phyloP scores from a whole-genome alignment of 2,888 invertebrate genomes.

The Scrobipalpa atriplicella region DNA sequence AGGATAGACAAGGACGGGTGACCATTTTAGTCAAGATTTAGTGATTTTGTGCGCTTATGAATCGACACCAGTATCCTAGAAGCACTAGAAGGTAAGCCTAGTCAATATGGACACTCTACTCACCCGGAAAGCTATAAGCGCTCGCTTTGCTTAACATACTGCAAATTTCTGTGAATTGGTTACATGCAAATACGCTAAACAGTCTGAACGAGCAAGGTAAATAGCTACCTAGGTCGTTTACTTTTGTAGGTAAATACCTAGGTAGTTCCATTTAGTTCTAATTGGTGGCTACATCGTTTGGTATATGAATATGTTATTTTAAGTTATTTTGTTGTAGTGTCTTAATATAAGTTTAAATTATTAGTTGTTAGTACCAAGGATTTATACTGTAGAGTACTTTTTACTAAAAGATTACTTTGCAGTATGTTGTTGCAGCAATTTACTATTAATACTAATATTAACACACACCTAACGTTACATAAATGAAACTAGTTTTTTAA shows the following conservation, averaged over 20 bases:
- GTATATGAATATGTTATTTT: background rate
- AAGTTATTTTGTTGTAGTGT: background rate
- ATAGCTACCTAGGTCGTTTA: background rate
- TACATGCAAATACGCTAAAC: slow-evolving; percentile 14
- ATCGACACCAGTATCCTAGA: no score
- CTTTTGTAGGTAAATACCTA: slow-evolving; percentile 6
- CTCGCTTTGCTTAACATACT: slow-evolving; percentile 68
- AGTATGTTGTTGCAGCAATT: no score
- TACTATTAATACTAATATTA: no score
- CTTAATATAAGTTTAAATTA: no score
- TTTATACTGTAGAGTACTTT: no score
- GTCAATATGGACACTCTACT: background rate
- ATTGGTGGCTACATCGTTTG: background rate
- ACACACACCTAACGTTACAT: no score
- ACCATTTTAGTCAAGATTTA: no score
- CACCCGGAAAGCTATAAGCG: slow-evolving; percentile 58
- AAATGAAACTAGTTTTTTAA: no score
- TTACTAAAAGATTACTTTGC: no score
- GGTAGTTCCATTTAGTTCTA: slow-evolving; percentile 4
- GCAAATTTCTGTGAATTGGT: slow-evolving; percentile 68
- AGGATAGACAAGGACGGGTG: no score
- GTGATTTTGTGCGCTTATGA: no score
- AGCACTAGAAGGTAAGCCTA: background rate
- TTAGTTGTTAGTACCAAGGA: no score
- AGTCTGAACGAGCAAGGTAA: background rate